Base-by-base conservation (phyloP, 2,888 invertebrate species). In the Drosophila melanocephala region DNA sequence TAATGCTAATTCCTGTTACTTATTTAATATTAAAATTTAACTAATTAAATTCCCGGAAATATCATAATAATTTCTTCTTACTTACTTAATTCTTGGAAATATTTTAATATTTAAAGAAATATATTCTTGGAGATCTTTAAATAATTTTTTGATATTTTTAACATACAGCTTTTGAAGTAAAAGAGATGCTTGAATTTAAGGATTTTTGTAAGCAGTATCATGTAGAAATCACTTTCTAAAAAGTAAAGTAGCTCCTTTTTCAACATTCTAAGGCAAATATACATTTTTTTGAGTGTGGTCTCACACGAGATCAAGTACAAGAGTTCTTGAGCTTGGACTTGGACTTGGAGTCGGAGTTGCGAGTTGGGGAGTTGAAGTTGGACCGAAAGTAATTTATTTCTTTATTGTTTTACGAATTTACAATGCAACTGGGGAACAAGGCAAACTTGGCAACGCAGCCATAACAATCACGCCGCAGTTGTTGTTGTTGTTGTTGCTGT, bases 341-440 rank as follows among this genome's bases (percentile, higher is more conserved):
- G 76, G 56, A 53, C 58, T 59, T 75, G 60, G 14, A 56, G n/a
- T 35, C 32, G 60, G 12, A 67, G 44, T 50, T 55, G 32, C 68
- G 30, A 53, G 53, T 53, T 53, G 51, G 51, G 51, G 51, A 51
- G 58, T 51, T 73, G 71, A 74, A 79, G 58, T 79, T 73, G 72
- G 80, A 81, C 87, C 91, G 92, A 91, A 92, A 93, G 92, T 93
- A 93, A 93, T 93, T 93, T 93, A 93, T 93, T 92, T 93, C 93
- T 93, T 93, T 93, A 93, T 93, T 93, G 93, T 93, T 92, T 93
- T 92, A 91, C 88, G 88, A 88, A 88, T 88, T 88, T 88, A 90
- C 88, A 88, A 88, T 88, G 88, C 88, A 88, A 88, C 89, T 89
- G 88, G 81, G 81, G 84, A 89, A 85, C 90, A 89, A 87, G 81